These are phyloP conservation scores for Lepidotrigona ventralis DNA, from an alignment of 1,140 invertebrate species.

Conservation along the genomic window DNA sequence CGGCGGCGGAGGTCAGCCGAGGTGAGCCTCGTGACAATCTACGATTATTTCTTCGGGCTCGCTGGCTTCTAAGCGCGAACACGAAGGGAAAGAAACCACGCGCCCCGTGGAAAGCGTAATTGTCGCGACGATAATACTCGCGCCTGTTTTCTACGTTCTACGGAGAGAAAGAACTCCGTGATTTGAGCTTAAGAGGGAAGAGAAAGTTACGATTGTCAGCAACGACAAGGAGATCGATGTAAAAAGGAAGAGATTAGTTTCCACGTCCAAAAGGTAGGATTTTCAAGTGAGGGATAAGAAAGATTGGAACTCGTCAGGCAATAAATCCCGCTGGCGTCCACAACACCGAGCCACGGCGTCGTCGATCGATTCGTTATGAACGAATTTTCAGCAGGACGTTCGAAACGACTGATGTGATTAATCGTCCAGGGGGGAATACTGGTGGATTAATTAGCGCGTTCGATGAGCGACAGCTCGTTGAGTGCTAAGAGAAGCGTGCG, in stretches of 20 bases:
- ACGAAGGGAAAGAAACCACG: constrained; percentile 8
- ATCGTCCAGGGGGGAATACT: constrained; percentile 42
- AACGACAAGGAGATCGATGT: background rate
- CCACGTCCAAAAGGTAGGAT: background rate
- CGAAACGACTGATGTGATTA: constrained; percentile 46
- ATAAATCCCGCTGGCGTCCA: background rate
- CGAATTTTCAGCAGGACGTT: constrained; percentile 25
- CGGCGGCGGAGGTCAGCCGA: constrained; percentile 49
- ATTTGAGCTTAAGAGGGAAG: background rate
- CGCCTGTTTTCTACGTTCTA: background rate
- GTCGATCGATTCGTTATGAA: constrained; percentile 33
- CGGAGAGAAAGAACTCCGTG: too few relatives aligned
- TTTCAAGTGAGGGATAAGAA: background rate
- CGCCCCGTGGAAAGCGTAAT: constrained; percentile 39
- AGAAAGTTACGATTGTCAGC: background rate
- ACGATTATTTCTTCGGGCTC: constrained; percentile 60
- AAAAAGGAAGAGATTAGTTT: background rate
- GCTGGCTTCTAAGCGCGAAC: constrained; percentile 32
- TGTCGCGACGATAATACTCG: constrained; percentile 4
- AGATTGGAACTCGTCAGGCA: background rate
- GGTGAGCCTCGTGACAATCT: constrained; percentile 60
- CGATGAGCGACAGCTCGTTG: constrained; percentile 57
- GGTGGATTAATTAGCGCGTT: constrained; percentile 61
- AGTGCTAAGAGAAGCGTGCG: constrained; percentile 52
- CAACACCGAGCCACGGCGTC: too few relatives aligned